phyloP scores from a whole-genome alignment of 2,888 invertebrate genomes.

The Noctua comes region DNA sequence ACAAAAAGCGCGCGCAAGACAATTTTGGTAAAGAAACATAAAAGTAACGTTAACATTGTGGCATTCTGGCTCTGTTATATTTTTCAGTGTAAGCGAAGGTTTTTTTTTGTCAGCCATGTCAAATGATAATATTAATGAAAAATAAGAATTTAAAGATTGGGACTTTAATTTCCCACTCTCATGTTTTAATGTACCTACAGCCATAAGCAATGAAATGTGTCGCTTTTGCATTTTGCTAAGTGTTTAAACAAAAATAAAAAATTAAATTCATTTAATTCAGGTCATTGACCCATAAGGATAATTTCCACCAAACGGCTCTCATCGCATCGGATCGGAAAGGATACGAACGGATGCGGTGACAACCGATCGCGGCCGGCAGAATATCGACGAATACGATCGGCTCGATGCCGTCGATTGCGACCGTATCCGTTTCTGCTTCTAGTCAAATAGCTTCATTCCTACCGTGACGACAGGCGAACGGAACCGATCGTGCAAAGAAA shows the following conservation, averaged over 20 bases:
- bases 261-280: neutral
- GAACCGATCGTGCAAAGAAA: too few species aligned
- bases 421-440: too few species aligned
- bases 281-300: neutral
- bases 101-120: neutral
- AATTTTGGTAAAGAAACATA: conserved; percentile 11
- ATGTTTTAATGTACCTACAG: neutral
- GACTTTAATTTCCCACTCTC: neutral
- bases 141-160: neutral
- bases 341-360: too few species aligned
- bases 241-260: neutral
- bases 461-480: too few species aligned
- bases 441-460: too few species aligned
- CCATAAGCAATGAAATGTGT: neutral
- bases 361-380: too few species aligned
- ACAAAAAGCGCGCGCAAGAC: neutral
- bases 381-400: too few species aligned
- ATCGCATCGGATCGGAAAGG: too few species aligned
- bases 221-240: neutral
- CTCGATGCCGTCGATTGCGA: too few species aligned
- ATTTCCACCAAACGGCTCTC: too few species aligned
- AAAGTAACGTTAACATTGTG: neutral
- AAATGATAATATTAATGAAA: neutral
- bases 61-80: neutral
- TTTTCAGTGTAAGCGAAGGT: neutral